Evolutionary conservation across 2,113 vertebrate species (phyloP), one percentile per base, ranked within the genome.

Genomic region (Hippoglossus stenolepis): DNA sequence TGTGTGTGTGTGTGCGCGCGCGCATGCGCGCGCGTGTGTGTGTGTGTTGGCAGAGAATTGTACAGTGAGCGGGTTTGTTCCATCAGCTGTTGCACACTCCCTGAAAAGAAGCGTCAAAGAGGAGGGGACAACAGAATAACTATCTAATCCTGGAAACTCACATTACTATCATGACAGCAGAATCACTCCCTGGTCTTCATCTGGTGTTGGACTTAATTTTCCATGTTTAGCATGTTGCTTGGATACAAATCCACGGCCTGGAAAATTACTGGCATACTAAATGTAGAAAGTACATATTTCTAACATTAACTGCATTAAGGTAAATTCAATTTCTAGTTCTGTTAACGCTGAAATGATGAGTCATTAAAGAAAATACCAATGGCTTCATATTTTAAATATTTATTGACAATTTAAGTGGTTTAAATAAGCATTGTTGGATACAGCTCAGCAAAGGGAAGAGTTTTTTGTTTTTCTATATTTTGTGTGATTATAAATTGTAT

Each of bases 11-110:
- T 57, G 65, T 49, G 65, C n/a, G n/a, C n/a, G n/a, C n/a, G n/a
- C n/a, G n/a, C n/a, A n/a, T n/a, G n/a, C n/a, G n/a, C n/a, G n/a
- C n/a, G n/a, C n/a, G n/a, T 70, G 65, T 23, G 73, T 11, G 40
- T 81, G 38, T 21, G 53, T 70, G 51, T 87, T 43, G 40, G 40
- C 40, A 43, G 40, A 43, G 40, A 43, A 43, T 13, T 43, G 40
- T 86, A 31, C 31, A 31, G 31, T 31, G 31, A 31, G 31, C 31
- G 31, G 31, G 31, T 31, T 31, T 93, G 87, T 93, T 92, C 91
- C 91, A 89, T 83, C 91, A 93, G 87, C 90, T 93, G 91, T 89
- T 85, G 76, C 58, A 10, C 80, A 43, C 71, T 84, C 85, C 73
- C 87, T 13, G 26, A 73, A 76, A 73, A 76, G 56, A 79, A 35